Base-by-base conservation (phyloP, 2,888 invertebrate genomes). In the Acleris emargana region DNA sequence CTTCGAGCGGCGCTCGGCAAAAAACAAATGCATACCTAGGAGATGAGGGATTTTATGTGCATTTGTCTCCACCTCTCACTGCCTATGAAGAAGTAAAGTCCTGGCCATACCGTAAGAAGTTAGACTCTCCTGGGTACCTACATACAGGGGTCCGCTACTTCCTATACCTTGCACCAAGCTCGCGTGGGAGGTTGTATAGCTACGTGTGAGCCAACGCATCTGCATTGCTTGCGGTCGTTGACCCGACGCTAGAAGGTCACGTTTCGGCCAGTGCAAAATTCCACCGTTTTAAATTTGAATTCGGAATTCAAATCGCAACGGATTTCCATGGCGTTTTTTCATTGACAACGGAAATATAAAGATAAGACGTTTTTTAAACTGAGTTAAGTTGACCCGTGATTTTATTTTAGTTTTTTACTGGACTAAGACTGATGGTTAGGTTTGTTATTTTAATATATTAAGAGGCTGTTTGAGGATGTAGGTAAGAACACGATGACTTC, bases 131-230 rank as follows among this genome's bases (percentile, higher is more conserved):
- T 38, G 38, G 38, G 38, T 38, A 13, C 38, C 5, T n/a, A 3
- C 7, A 3, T 4, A 45, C 45, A 45, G 45, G 16, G 1, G 57
- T 32, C 70, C 87, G 83, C 84, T 67, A 1, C 63, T 76, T 71
- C 82, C 71, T 68, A 13, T 77, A 1, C 9, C 78, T 76, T 64
- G 49, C 4, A 17, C 62, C 68, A 25, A 38, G 5, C 69, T 83
- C 81, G 87, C 89, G 90, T 89, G 88, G 91, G 89, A 89, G 90
- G 89, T 88, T 88, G 88, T 89, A 87, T 79, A 81, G 83, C 83
- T 87, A 86, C 88, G 89, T 89, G 88, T 84, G 88, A 89, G 88
- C 78, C 87, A 84, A 86, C 89, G 91, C 91, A 91, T 91, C 91
- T 91, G 91, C 91, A 91, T 88, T 80, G 76, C 76, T 71, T 71